Conservation (phyloP, 2,888 invertebrate genomes). For the Scelioninae gen. 1 region DNA sequence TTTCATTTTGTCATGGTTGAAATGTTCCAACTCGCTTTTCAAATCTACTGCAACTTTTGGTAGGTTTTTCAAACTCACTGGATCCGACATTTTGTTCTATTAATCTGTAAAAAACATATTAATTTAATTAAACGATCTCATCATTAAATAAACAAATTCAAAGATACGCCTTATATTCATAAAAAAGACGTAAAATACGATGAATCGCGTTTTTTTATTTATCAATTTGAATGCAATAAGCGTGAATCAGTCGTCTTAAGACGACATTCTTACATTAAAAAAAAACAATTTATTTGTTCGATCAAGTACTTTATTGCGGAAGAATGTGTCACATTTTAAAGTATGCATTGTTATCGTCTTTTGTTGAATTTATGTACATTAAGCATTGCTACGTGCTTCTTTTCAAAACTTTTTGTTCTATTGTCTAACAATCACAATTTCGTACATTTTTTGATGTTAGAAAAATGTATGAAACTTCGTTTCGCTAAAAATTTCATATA, state of each 20-base stretch:
- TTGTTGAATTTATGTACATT: conserved; percentile 36
- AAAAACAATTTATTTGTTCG: conserved; percentile 28
- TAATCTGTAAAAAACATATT: conserved; percentile 72
- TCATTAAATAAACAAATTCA: no score
- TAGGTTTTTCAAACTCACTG: conserved; percentile 92
- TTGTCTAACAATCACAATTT: no score
- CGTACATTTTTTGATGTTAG: no score
- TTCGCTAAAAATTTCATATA: no score
- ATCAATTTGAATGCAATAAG: conserved; percentile 29
- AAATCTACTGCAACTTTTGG: conserved; percentile 95
- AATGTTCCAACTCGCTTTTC: conserved; percentile 95
- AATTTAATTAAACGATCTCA: background rate
- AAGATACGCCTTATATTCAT: conserved; percentile 1
- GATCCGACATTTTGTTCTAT: conserved; percentile 85
- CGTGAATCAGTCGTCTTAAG: conserved; percentile 46
- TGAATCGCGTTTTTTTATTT: conserved; percentile 39
- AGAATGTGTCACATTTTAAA: conserved; percentile 33
- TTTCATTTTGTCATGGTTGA: conserved; percentile 94
- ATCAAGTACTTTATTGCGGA: conserved; percentile 16
- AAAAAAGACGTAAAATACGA: conserved; percentile 10
- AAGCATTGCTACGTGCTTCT: conserved; percentile 6
- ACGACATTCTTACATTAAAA: conserved; percentile 37
- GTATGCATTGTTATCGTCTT: conserved; percentile 26
- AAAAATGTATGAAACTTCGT: no score
- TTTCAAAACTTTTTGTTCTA: background rate